Conservation (phyloP, 1,140 invertebrate genomes). For the Sycophila sp. region DNA sequence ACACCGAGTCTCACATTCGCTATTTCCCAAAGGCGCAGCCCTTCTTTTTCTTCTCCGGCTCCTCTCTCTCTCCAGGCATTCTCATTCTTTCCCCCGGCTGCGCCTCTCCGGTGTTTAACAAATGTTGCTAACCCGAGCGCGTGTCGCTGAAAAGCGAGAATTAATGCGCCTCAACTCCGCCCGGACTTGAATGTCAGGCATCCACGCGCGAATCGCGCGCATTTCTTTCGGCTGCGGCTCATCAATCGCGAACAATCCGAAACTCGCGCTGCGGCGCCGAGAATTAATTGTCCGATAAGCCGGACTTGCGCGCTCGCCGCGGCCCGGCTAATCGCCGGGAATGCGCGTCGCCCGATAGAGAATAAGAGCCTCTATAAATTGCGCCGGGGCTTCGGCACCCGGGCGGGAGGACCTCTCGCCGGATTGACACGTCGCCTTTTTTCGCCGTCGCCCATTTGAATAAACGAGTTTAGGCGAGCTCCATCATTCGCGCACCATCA, state of each 20-base stretch:
- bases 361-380: constrained; percentile 9
- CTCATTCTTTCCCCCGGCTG: too few relatives aligned
- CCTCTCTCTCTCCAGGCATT: background rate
- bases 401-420: too few relatives aligned
- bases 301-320: background rate
- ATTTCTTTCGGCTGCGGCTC: too few relatives aligned
- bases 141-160: constrained; percentile 3
- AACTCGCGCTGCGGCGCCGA: background rate
- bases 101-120: constrained; percentile 16
- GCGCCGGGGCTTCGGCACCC: background rate
- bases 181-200: constrained; percentile 10
- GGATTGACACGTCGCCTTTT: constrained; percentile 24
- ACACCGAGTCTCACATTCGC: constrained; percentile 26
- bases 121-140: constrained; percentile 7
- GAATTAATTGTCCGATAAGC: background rate
- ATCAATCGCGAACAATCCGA: background rate
- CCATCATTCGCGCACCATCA: constrained; percentile 32
- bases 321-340: background rate
- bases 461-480: constrained; percentile 30
- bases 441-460: constrained; percentile 17
- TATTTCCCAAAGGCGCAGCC: background rate
- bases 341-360: background rate
- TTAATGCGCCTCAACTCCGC: constrained; percentile 8
- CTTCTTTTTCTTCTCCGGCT: background rate
- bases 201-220: background rate